These are phyloP conservation scores for Hydractinia symbiolongicarpus DNA, from an alignment of 30 jellyfish, hydroid and myxozoan genomes.

Conservation along the genomic window DNA sequence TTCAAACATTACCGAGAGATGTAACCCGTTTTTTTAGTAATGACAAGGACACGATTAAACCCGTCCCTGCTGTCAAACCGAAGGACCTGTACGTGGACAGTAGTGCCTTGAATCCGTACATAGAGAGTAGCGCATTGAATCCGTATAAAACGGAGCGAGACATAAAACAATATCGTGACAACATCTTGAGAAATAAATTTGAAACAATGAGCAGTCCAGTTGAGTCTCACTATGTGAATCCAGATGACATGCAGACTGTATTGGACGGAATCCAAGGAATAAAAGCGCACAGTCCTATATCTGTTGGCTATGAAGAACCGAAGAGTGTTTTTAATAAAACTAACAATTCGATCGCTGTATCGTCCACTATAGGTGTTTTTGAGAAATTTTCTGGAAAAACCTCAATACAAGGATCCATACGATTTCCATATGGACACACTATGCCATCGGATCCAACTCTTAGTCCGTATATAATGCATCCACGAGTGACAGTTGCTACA, in stretches of 20 bases:
- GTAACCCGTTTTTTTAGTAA: constrained; percentile 21
- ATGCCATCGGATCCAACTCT: not conserved
- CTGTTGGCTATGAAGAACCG: not conserved
- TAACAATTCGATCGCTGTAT: constrained; percentile 6
- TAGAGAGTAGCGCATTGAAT: not conserved
- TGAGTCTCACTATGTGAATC: not conserved
- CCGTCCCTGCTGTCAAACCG: too few relatives aligned
- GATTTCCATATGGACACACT: not conserved
- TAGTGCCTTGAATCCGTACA: not conserved
- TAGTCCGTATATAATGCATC: not conserved
- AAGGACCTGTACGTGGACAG: not conserved
- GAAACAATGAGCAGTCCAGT: not conserved
- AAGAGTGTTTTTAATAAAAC: too few relatives aligned
- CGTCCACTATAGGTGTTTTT: constrained; percentile 28
- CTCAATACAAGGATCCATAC: not conserved
- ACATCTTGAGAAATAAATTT: not conserved
- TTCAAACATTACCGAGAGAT: constrained; percentile 16
- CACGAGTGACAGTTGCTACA: not conserved
- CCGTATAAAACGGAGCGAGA: constrained; percentile 17
- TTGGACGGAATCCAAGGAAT: constrained; percentile 19
- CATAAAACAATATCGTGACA: not conserved
- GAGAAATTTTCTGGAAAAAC: constrained; percentile 27
- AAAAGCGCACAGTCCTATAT: constrained; percentile 25
- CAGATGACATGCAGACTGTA: constrained; percentile 32
- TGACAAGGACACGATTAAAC: not conserved